These are phyloP conservation scores for Creontiades dilutus DNA, from an alignment of 2,888 invertebrate genomes.

Conservation along the genomic window DNA sequence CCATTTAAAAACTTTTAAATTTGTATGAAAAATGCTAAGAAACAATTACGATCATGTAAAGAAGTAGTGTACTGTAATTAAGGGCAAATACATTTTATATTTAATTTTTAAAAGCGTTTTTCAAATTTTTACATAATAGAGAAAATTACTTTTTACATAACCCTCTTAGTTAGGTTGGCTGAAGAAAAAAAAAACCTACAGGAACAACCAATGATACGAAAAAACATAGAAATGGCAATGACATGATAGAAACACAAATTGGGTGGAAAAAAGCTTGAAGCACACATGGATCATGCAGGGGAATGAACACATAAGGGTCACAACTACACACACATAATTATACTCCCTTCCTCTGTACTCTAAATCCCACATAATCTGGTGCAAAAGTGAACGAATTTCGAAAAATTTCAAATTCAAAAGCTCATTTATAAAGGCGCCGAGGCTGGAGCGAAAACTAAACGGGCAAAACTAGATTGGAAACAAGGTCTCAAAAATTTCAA, in stretches of 20 bases:
- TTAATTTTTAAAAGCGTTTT: too few species aligned
- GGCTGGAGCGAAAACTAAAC: constrained; percentile 8
- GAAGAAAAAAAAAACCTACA: constrained; percentile 1
- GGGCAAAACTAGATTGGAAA: constrained; percentile 12
- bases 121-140: too few species aligned
- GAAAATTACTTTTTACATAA: too few species aligned
- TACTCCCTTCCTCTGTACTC: constrained; percentile 46
- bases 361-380: neutral
- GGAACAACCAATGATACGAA: neutral
- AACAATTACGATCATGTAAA: too few species aligned
- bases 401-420: neutral
- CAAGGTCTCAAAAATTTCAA: neutral
- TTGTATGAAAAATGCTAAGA: too few species aligned
- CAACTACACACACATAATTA: constrained; percentile 52
- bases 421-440: neutral
- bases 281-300: constrained; percentile 47
- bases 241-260: neutral
- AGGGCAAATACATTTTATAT: too few species aligned
- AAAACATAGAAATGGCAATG: constrained; percentile 15
- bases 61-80: too few species aligned
- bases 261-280: constrained; percentile 30
- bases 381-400: constrained; percentile 9
- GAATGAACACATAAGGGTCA: constrained; percentile 49
- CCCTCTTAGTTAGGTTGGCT: too few species aligned
- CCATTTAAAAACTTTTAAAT: too few species aligned